Percentiles rank a stretch among this genome's conserved stretches.
These are phyloP conservation scores for Nothobranchius kuhntae DNA, from an alignment of 2,113 vertebrate species.

Conservation along the genomic window DNA sequence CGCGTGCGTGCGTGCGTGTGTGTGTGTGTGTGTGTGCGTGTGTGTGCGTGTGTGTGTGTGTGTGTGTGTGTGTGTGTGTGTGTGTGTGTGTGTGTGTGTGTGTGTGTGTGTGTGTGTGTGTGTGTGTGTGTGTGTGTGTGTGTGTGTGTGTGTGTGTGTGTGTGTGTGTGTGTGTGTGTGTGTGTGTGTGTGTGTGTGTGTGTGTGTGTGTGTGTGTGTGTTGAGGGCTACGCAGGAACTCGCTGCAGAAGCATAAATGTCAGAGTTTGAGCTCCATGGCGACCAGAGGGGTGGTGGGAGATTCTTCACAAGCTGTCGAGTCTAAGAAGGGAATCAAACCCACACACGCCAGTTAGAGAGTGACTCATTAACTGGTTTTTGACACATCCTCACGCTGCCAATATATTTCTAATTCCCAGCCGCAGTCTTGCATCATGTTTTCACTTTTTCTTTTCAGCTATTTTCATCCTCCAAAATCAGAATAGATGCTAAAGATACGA, in stretches of 20 bases:
- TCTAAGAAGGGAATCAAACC: slow-evolving; percentile 24
- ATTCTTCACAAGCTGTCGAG: slow-evolving; percentile 16
- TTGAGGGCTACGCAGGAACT: slow-evolving; percentile 43
- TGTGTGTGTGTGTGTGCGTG: too few species aligned
- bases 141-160: background rate
- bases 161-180: too few species aligned
- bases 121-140: too few species aligned
- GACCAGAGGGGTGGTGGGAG: slow-evolving; percentile 17
- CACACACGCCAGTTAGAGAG: slow-evolving; percentile 12
- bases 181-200: too few species aligned
- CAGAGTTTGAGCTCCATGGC: slow-evolving; percentile 13
- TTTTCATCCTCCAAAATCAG: slow-evolving; percentile 51
- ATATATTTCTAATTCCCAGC: slow-evolving; percentile 10
- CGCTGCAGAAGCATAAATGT: slow-evolving; percentile 35
- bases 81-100: too few species aligned
- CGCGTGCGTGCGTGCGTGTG: too few species aligned
- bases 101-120: too few species aligned
- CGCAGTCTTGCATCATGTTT: slow-evolving; percentile 45
- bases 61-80: too few species aligned
- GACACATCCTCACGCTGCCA: slow-evolving; percentile 5
- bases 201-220: slow-evolving; percentile 1
- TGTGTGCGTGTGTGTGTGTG: too few species aligned
- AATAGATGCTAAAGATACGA: slow-evolving; percentile 52
- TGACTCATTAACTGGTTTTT: slow-evolving; percentile 40
- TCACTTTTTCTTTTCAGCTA: background rate